Percentiles rank a stretch among this genome's conserved stretches.
phyloP scores from a whole-genome alignment of 2,113 vertebrate species.

The Gnathonemus longibarbis region DNA sequence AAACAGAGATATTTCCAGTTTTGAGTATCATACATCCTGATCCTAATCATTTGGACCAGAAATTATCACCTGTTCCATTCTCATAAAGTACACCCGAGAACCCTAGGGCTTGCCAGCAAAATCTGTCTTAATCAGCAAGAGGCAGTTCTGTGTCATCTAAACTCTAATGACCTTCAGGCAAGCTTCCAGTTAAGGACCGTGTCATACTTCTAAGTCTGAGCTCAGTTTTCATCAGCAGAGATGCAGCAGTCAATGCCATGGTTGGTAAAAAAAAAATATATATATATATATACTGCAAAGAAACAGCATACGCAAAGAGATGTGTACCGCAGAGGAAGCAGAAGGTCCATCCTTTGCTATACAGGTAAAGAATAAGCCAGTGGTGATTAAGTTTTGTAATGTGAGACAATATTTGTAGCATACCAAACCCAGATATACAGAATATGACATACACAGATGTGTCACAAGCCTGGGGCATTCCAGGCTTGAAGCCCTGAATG shows the following conservation, averaged over 20 bases:
- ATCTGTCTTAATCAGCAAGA: neutral
- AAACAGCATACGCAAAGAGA: neutral
- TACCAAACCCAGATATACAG: neutral
- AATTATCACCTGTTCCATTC: neutral
- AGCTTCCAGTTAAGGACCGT: neutral
- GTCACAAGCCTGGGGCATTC: neutral
- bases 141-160: neutral
- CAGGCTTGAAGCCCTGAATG: neutral
- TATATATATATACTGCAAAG: neutral
- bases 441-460: neutral
- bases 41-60: neutral
- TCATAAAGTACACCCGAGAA: neutral
- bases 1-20: neutral
- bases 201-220: neutral
- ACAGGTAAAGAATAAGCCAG: neutral
- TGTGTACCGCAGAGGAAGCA: neutral
- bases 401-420: neutral
- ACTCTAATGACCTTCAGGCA: constrained; percentile 2
- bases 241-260: neutral
- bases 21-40: neutral
- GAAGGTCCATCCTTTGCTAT: neutral
- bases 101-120: neutral
- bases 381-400: neutral
- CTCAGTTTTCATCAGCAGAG: neutral
- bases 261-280: neutral